These are phyloP conservation scores for Eupleurogrammus muticus DNA, from an alignment of 2,797 vertebrate species.

Conservation along the genomic window DNA sequence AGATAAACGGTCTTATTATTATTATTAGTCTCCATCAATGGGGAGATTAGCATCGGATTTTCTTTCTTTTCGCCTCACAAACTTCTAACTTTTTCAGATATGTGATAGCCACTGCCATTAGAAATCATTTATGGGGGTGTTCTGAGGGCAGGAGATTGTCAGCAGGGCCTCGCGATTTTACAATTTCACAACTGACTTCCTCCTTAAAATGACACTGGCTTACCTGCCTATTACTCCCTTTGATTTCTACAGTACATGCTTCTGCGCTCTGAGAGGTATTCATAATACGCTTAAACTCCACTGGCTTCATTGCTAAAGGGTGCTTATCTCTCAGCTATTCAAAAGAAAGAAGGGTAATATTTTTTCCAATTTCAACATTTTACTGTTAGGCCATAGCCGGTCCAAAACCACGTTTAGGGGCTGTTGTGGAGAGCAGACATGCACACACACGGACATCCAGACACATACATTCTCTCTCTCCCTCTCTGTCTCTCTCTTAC, in stretches of 20 bases:
- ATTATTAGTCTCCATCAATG: constrained; percentile 71
- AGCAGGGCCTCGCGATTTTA: constrained; percentile 82
- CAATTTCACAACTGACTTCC: constrained; percentile 86
- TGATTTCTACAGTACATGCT: constrained; percentile 82
- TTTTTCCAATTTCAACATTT: constrained; percentile 85
- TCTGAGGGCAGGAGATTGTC: constrained; percentile 80
- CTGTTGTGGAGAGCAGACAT: constrained; percentile 56
- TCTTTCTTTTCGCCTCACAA: constrained; percentile 68
- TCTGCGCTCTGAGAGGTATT: constrained; percentile 85
- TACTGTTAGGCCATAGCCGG: constrained; percentile 68
- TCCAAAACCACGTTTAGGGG: constrained; percentile 59
- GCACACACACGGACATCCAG: constrained; percentile 47
- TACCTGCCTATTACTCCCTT: constrained; percentile 85
- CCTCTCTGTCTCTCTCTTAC: constrained; percentile 25
- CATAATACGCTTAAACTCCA: constrained; percentile 86
- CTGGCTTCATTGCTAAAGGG: constrained; percentile 83
- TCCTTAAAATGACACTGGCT: constrained; percentile 85
- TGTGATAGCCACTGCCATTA: constrained; percentile 78
- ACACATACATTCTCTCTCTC: constrained; percentile 29
- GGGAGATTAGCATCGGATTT: constrained; percentile 74
- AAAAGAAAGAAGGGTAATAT: constrained; percentile 81
- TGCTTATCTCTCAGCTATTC: constrained; percentile 85
- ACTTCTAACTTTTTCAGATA: constrained; percentile 72
- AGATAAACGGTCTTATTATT: constrained; percentile 73
- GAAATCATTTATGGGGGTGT: constrained; percentile 79